phyloP scores from a whole-genome alignment of 2,797 vertebrate genomes.

The Pyrocephalus nanus region DNA sequence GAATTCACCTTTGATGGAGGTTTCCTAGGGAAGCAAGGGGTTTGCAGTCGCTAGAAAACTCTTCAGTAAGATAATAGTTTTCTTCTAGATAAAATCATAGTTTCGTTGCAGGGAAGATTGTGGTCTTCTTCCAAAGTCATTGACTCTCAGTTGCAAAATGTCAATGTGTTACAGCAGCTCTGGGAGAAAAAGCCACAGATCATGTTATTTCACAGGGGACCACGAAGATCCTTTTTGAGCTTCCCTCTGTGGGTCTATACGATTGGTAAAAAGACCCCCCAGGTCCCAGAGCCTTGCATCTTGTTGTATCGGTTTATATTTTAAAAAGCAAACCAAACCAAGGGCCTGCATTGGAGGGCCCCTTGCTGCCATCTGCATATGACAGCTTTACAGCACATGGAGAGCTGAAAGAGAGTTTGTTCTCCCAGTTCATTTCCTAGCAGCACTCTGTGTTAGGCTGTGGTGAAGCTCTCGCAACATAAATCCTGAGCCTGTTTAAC shows the following conservation, averaged over 20 bases:
- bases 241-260: rapidly evolving
- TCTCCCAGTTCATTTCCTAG: conserved; percentile 56
- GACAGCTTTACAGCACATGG: conserved; percentile 1
- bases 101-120: rapidly evolving
- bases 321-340: not conserved
- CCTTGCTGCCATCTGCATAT: conserved; percentile 9
- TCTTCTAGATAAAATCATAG: not conserved
- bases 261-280: not conserved
- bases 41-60: not conserved
- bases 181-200: not conserved
- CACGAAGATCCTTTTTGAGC: not conserved
- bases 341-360: not conserved
- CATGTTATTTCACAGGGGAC: not conserved
- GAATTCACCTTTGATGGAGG: not conserved
- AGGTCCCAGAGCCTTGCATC: not conserved
- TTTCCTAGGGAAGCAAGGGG: not conserved
- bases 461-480: conserved; percentile 45
- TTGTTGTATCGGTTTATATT: not conserved
- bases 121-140: not conserved
- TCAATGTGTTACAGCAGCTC: not conserved
- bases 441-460: not conserved
- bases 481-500: conserved; percentile 46
- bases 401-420: conserved; percentile 55
- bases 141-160: not conserved
- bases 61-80: not conserved